Conservation (phyloP, 2,113 vertebrate species). For the Verasper variegatus region DNA sequence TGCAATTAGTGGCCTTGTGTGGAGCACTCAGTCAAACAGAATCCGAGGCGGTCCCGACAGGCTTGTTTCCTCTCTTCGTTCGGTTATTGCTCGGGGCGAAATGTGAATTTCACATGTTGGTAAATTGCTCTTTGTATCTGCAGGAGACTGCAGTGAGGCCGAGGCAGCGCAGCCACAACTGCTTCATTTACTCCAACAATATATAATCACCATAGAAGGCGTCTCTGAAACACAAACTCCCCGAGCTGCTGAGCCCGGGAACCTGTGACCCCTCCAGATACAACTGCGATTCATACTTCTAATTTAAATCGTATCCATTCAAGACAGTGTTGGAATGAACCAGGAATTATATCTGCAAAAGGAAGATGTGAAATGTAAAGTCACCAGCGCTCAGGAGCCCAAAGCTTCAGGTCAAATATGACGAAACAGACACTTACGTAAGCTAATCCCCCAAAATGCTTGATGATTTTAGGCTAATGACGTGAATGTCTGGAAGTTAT, state of each 20-base stretch:
- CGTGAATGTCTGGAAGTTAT: constrained; percentile 17
- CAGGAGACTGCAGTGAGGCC: constrained; percentile 2
- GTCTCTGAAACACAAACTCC: constrained; percentile 34
- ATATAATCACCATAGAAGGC: constrained; percentile 36
- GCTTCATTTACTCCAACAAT: background rate
- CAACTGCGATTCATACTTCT: background rate
- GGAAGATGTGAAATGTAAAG: background rate
- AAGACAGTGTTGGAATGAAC: background rate
- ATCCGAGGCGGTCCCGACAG: constrained; percentile 28
- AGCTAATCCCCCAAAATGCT: constrained; percentile 29
- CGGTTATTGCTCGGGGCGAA: constrained; percentile 24
- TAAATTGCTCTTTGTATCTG: constrained; percentile 62
- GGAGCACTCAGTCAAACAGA: constrained; percentile 47
- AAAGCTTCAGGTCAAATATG: too few species aligned
- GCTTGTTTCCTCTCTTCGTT: constrained; percentile 34
- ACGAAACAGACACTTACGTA: constrained; percentile 4
- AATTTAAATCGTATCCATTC: background rate
- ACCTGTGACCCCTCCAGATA: constrained; percentile 30
- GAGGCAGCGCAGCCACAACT: too few species aligned
- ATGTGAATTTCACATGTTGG: constrained; percentile 51
- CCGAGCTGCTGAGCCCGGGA: constrained; percentile 9
- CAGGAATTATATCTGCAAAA: too few species aligned
- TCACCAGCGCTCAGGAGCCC: background rate
- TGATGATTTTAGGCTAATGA: constrained; percentile 33
- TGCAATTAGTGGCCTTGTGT: constrained; percentile 59